phyloP scores from a whole-genome alignment of 2,888 invertebrate species.

The Hedya salicella region DNA sequence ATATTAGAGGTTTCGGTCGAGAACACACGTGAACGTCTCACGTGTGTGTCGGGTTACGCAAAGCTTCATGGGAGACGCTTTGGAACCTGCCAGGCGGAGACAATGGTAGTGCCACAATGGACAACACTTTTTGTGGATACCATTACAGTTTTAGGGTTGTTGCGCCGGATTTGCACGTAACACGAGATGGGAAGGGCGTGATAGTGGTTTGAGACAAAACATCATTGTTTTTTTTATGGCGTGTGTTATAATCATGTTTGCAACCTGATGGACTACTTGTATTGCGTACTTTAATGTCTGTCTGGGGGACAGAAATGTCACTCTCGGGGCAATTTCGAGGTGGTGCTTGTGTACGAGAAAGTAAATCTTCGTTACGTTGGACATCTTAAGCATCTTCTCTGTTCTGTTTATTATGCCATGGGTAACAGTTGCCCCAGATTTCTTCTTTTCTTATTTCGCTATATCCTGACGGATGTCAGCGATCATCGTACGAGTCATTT shows the following conservation, averaged over 20 bases:
- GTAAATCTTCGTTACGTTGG: no score
- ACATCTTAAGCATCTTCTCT: no score
- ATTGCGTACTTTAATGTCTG: background rate
- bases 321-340: no score
- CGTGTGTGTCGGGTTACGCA: slow-evolving; percentile 37
- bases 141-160: slow-evolving; percentile 35
- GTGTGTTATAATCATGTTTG: background rate
- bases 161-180: slow-evolving; percentile 29
- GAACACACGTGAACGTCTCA: slow-evolving; percentile 29
- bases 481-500: no score
- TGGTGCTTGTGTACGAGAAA: no score
- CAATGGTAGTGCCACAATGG: slow-evolving; percentile 35
- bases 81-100: slow-evolving; percentile 14
- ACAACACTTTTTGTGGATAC: slow-evolving; percentile 34
- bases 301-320: background rate
- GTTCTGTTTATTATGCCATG: no score
- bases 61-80: slow-evolving; percentile 40
- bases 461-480: no score
- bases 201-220: slow-evolving; percentile 12
- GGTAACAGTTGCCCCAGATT: no score
- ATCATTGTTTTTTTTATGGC: slow-evolving; percentile 11
- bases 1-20: slow-evolving; percentile 4
- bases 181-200: slow-evolving; percentile 20
- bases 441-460: no score
- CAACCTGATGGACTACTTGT: background rate